Conservation (phyloP, 2,797 vertebrate genomes). For the Cyprinodon diabolis region DNA sequence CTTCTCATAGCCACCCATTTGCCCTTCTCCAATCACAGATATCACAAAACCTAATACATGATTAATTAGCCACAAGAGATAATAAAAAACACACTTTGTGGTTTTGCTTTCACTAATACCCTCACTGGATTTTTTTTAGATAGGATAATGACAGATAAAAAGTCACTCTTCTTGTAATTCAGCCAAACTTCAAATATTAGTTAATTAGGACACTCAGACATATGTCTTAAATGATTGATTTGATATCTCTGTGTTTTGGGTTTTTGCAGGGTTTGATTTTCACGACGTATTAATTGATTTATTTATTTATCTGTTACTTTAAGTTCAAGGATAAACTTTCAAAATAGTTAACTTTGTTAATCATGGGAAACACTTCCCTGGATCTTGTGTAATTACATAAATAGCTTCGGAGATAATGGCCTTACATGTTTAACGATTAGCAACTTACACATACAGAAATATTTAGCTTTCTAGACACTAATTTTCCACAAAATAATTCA, state of each 20-base stretch:
- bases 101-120: constrained; percentile 72
- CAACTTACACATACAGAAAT: neutral
- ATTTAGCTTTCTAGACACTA: too few relatives aligned
- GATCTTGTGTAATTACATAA: neutral
- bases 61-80: constrained; percentile 67
- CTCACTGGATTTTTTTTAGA: constrained; percentile 62
- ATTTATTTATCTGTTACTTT: neutral
- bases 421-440: neutral
- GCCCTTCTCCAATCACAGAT: constrained; percentile 51
- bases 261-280: neutral
- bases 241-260: constrained; percentile 13
- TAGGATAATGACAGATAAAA: constrained; percentile 70
- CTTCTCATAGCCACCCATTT: constrained; percentile 22
- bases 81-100: constrained; percentile 73
- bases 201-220: constrained; percentile 42
- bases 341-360: neutral
- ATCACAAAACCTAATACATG: constrained; percentile 50
- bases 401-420: neutral
- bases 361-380: neutral
- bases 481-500: too few relatives aligned
- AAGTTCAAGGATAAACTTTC: neutral
- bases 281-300: neutral
- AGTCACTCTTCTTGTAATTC: constrained; percentile 65
- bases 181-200: constrained; percentile 48
- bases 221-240: constrained; percentile 44